Percentiles rank a stretch among this genome's conserved stretches.
Conservation (phyloP, 2,113 vertebrate species). For the Oreotrochilus melanogaster region DNA sequence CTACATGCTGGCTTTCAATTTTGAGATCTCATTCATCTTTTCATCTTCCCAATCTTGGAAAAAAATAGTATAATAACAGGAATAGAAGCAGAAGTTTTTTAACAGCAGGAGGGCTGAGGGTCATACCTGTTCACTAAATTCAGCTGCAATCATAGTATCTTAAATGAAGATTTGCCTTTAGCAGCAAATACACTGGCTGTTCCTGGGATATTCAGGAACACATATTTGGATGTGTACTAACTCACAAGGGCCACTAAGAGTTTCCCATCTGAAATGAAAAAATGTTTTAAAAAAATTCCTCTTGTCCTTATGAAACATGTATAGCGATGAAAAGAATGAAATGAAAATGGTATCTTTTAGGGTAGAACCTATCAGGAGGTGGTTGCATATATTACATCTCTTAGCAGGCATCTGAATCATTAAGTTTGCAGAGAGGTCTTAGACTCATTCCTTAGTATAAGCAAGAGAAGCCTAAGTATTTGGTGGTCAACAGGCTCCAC, state of each 20-base stretch:
- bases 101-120: background rate
- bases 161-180: background rate
- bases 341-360: background rate
- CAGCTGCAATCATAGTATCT: background rate
- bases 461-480: background rate
- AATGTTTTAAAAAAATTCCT: background rate
- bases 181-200: background rate
- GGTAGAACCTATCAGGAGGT: background rate
- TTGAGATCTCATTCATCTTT: conserved; percentile 1
- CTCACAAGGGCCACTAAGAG: background rate
- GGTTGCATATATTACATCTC: background rate
- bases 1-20: background rate
- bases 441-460: background rate
- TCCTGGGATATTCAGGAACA: background rate
- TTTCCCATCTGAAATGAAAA: background rate
- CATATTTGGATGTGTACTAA: background rate
- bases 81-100: background rate
- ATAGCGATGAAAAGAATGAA: background rate
- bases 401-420: background rate
- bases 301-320: background rate
- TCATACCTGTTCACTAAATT: background rate
- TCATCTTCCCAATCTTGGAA: background rate
- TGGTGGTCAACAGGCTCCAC: no score
- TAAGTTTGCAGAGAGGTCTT: background rate
- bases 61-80: background rate